Conservation (phyloP, 2,888 invertebrate species). For the Augiades crinisus region DNA sequence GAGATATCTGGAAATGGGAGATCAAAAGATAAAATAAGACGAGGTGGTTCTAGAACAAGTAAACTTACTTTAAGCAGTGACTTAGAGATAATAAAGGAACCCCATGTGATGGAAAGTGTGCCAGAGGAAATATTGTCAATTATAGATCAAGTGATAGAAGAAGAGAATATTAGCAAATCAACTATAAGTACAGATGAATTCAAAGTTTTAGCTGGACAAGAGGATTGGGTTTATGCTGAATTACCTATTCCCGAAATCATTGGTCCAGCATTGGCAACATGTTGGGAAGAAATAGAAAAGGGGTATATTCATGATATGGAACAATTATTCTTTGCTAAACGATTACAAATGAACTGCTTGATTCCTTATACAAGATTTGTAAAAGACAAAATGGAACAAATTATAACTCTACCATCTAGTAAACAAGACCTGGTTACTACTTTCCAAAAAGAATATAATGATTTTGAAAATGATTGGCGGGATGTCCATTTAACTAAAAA, state of each 20-base stretch:
- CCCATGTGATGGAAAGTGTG: constrained; percentile 31
- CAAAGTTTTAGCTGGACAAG: constrained; percentile 61
- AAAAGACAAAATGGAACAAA: constrained; percentile 76
- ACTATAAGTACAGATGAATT: constrained; percentile 42
- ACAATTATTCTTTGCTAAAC: constrained; percentile 79
- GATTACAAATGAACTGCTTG: constrained; percentile 76
- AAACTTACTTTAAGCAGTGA: constrained; percentile 44
- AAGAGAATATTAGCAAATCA: constrained; percentile 41
- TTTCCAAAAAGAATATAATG: constrained; percentile 83
- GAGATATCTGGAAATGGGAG: constrained; percentile 49
- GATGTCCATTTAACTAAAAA: constrained; percentile 80
- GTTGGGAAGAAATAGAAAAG: constrained; percentile 77
- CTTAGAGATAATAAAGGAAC: constrained; percentile 49
- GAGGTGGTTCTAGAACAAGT: constrained; percentile 51
- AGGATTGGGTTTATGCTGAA: constrained; percentile 71
- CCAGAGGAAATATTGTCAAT: constrained; percentile 36
- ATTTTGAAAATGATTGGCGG: constrained; percentile 81
- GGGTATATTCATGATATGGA: constrained; percentile 76
- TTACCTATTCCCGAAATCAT: constrained; percentile 58
- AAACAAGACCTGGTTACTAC: constrained; percentile 79
- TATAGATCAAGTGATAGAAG: constrained; percentile 41
- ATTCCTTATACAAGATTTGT: constrained; percentile 81
- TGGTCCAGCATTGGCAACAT: constrained; percentile 61
- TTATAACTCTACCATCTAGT: constrained; percentile 77
- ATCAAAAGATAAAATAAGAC: constrained; percentile 53